Base-by-base conservation (phyloP, 2,797 vertebrate species). In the Coregonus suidteri region DNA sequence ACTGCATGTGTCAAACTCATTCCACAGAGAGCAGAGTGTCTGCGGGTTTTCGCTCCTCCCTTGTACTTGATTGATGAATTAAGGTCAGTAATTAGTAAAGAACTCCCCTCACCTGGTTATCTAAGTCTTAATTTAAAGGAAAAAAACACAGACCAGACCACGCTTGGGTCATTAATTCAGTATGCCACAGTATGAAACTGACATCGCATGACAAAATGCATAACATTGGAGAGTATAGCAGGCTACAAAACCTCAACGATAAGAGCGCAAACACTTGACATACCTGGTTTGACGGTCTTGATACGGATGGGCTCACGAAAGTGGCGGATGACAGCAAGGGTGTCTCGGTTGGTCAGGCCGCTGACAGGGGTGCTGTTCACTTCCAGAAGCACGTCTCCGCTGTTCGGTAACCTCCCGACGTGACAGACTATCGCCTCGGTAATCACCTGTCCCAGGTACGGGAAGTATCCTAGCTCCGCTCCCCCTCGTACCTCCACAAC, bases 361-460 rank as follows among this genome's bases (percentile, higher is more conserved):
- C 97, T 98, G 79, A 99, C 97, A 0, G 97, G 97, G 13, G 97
- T 99, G 78, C 97, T 96, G 93, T 98, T 98, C 88, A 98, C 97
- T 92, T 99, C 97, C 91, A 99, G 93, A 87, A 99, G 93, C 87
- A 99, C 96, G 89, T 99, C 97, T 20, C 96, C 97, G 1, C 92
- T 85, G 79, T 88, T 20, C 62, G 97, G 97, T 18, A 93, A 81
- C 87, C 96, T 94, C 76, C 97, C 97, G 66, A 92, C 92, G 84
- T 92, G 90, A 91, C 94, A 87, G 74, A 93, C 88, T 83, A 94
- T 66, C 75, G 92, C 89, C 79, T 95, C 93, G 73, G 88, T 54
- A 2, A 84, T 84, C 16, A 96, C 88, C 87, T 95, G 95, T 80
- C 95, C 96, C 89, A 96, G 88, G 92, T 95, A 89, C 6, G 96